Conservation (phyloP, 2,797 vertebrate genomes). For the Remorina albescens region DNA sequence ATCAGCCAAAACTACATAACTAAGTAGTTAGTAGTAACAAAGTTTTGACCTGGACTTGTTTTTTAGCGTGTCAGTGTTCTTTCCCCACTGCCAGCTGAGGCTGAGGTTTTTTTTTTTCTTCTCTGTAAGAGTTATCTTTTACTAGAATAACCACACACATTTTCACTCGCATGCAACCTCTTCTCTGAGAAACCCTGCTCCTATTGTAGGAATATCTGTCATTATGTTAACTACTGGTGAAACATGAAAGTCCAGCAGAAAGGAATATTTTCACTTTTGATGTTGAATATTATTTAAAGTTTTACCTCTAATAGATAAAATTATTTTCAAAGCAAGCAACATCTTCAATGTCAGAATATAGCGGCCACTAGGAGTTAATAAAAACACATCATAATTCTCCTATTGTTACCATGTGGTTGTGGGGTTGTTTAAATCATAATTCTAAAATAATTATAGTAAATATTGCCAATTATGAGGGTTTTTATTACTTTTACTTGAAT, state of each 20-base stretch:
- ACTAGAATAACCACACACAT: background rate
- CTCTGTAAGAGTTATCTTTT: background rate
- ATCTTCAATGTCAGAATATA: background rate
- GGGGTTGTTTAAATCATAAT: background rate
- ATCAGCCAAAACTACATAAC: too few species aligned
- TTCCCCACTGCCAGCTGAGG: background rate
- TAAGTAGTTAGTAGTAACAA: too few species aligned
- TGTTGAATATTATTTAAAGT: background rate
- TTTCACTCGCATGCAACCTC: background rate
- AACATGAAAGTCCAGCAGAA: background rate
- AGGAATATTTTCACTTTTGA: background rate
- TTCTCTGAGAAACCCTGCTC: conserved; percentile 1
- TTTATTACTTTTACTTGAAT: too few species aligned
- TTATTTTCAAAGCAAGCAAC: background rate
- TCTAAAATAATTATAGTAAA: too few species aligned
- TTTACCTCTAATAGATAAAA: background rate
- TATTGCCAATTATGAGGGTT: background rate
- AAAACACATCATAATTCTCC: too few species aligned
- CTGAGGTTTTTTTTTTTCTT: background rate
- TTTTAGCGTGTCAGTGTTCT: background rate
- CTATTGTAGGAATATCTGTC: background rate
- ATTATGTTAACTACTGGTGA: background rate
- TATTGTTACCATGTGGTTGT: too few species aligned
- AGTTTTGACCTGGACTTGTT: too few species aligned
- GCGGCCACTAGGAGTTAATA: too few species aligned